Base-by-base conservation (phyloP, 92 coral and sea anemone genomes). In the Metridium senile region DNA sequence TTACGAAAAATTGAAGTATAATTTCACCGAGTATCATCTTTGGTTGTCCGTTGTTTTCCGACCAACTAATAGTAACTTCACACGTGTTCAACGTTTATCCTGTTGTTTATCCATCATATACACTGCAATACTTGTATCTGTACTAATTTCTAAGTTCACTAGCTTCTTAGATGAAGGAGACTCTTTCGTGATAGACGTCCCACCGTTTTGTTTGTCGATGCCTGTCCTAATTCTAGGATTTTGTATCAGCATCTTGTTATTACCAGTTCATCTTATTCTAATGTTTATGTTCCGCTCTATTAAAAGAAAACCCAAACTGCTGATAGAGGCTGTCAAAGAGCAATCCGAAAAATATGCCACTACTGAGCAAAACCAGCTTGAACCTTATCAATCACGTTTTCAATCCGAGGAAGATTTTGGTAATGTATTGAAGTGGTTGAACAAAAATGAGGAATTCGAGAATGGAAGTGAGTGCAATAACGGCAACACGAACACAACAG, bases 31-130 rank as follows among this genome's bases (percentile, higher is more conserved):
- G 33, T 59, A 63, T 33, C 85, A 81, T 63, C 64, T 81, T 39
- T 81, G 85, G 85, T 19, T 81, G 18, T 81, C 85, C 10, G 67
- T 81, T 26, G 17, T 72, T 68, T 61, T 66, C 31, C 75, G 85
- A 32, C 85, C 79, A 47, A 73, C 34, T 0, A 71, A 33, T 28
- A 81, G 78, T 64, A 72, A 62, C 25, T 81, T 81, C 30, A 81
- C 85, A 6, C 67, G 85, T 2, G 66, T 51, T 26, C 85, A 81
- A 23, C 85, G 85, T 26, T 33, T 72, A 19, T 33, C 85, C 0
- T 81, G 85, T 26, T 81, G 85, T 51, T 65, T 81, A 32, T 19
- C 56, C 4, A 11, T 81, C 2, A 45, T 81, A 25, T 72, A 72
- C 27, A 26, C 33, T 0, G 57, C 32, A n/a, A 33, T 54, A 4